Conservation (phyloP, 2,797 vertebrate genomes). For the Pantherophis alleghaniensis region DNA sequence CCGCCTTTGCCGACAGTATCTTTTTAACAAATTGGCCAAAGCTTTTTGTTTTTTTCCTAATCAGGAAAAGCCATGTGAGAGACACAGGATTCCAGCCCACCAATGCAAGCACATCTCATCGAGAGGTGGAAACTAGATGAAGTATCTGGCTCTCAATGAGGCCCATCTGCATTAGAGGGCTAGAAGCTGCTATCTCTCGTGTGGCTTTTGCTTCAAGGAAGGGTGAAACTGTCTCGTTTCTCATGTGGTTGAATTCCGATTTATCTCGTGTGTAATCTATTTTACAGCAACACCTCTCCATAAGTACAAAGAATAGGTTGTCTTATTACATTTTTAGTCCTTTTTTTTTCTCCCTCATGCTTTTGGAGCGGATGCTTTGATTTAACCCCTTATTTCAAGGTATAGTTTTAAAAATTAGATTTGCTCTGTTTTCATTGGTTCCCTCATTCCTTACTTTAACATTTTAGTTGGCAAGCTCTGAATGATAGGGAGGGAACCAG, state of each 20-base stretch:
- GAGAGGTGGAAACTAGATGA: neutral
- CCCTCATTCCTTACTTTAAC: neutral
- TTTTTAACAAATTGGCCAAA: neutral
- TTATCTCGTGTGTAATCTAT: neutral
- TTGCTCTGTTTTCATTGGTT: neutral
- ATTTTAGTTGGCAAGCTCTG: neutral
- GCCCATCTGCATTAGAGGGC: neutral
- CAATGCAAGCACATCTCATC: too few relatives aligned
- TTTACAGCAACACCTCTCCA: neutral
- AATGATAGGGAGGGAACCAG: neutral
- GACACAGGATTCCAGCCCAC: neutral
- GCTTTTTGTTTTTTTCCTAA: neutral
- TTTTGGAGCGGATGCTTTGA: neutral
- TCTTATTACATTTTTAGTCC: neutral
- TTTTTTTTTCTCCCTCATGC: neutral
- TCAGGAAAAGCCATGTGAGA: neutral
- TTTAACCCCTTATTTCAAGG: neutral
- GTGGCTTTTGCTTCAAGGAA: neutral
- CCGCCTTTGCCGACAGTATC: neutral
- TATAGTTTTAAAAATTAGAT: neutral
- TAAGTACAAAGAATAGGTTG: too few relatives aligned
- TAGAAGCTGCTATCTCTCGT: neutral
- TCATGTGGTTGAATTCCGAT: neutral
- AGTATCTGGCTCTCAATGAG: neutral
- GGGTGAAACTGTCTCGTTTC: neutral